A percentile compares a stretch with the other conserved stretches of the same genome.
These are phyloP conservation scores for Unio delphinus DNA, from an alignment of 2,888 invertebrate genomes.

Conservation along the genomic window DNA sequence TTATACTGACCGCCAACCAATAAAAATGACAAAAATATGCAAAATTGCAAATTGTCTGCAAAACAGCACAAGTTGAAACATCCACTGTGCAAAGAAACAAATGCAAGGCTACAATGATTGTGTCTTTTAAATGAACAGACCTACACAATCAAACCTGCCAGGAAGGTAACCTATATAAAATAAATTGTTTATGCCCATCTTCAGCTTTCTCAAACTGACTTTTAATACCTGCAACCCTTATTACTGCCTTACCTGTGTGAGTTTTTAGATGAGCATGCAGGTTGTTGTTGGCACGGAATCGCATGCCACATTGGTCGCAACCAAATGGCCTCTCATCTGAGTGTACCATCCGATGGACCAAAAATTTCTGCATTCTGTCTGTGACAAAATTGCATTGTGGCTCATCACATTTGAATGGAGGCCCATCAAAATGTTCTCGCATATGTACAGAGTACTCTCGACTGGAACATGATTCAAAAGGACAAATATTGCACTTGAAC, in stretches of 20 bases:
- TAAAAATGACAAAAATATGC: background rate
- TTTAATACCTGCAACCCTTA: background rate
- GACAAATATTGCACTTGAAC: constrained; percentile 75
- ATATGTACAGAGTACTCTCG: constrained; percentile 78
- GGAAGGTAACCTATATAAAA: no score
- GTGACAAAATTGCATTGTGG: constrained; percentile 74
- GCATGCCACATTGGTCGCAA: constrained; percentile 76
- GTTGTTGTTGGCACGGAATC: constrained; percentile 77
- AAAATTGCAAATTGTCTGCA: background rate
- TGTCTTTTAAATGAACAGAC: no score
- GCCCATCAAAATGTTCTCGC: constrained; percentile 76
- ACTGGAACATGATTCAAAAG: constrained; percentile 78
- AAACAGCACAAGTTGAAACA: background rate
- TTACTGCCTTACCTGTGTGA: constrained; percentile 72
- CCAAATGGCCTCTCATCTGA: constrained; percentile 72
- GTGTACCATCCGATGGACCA: constrained; percentile 78
- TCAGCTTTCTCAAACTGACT: background rate
- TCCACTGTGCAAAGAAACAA: background rate
- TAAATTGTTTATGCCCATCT: no score
- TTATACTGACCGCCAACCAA: background rate
- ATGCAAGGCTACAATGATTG: no score
- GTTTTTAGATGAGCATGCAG: constrained; percentile 76
- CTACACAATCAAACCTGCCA: no score
- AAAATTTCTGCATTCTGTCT: constrained; percentile 75
- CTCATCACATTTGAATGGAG: constrained; percentile 78